A percentile compares a stretch with the other conserved stretches of the same genome.
Evolutionary conservation across 2,888 invertebrate genomes (phyloP).

Genomic region (Himalopsyche anomala): DNA sequence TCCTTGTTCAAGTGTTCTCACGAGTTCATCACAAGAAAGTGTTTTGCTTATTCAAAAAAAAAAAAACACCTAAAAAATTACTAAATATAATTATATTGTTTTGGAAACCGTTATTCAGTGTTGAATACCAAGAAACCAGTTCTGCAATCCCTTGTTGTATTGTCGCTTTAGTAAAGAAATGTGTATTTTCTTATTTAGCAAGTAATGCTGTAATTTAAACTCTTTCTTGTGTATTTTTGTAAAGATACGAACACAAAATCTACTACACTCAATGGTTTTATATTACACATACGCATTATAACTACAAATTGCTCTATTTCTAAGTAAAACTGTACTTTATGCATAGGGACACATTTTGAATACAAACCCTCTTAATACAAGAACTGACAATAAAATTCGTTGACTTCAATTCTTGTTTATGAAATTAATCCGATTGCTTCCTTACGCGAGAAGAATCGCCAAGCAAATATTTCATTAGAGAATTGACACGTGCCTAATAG

Average conservation of each 20-base stretch:
- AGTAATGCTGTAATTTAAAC: too few relatives aligned
- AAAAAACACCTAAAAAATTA: too few relatives aligned
- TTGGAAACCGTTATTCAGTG: too few relatives aligned
- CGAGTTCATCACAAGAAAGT: too few relatives aligned
- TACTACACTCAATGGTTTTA: not conserved
- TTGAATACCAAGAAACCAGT: too few relatives aligned
- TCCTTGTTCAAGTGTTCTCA: too few relatives aligned
- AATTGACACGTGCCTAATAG: not conserved
- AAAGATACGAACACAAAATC: not conserved
- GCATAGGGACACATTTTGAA: not conserved
- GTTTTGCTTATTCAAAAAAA: too few relatives aligned
- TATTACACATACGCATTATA: not conserved
- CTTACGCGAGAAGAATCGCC: conserved; percentile 6
- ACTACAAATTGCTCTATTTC: not conserved
- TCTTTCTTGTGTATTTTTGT: too few relatives aligned
- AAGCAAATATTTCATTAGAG: not conserved
- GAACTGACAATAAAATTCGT: not conserved
- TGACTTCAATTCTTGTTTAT: conserved; percentile 10
- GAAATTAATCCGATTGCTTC: conserved; percentile 2
- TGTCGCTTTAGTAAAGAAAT: too few relatives aligned
- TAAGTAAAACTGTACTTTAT: not conserved
- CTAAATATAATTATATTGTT: too few relatives aligned
- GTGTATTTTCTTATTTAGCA: too few relatives aligned
- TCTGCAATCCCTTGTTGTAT: too few relatives aligned
- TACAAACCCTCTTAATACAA: not conserved